Percentiles rank a stretch among this genome's conserved stretches.
Conservation (phyloP, 2,888 invertebrate species). For the Syritta pipiens region DNA sequence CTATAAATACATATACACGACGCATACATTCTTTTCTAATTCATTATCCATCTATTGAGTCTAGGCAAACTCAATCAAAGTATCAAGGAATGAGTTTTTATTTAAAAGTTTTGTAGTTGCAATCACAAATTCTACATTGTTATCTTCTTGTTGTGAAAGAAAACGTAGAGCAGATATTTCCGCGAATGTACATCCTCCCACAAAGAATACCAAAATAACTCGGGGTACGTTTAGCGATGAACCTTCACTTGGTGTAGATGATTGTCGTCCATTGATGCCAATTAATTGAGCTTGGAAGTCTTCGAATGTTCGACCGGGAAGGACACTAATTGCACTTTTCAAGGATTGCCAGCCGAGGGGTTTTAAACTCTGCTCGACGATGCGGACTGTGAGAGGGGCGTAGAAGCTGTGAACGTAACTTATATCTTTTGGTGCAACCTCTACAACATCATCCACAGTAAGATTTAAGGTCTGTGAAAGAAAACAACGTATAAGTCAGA, state of each 20-base stretch:
- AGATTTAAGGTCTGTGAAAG: constrained; percentile 84
- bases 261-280: constrained; percentile 82
- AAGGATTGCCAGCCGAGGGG: constrained; percentile 88
- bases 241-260: constrained; percentile 82
- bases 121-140: constrained; percentile 92
- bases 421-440: constrained; percentile 91
- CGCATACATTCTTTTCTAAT: too few relatives aligned
- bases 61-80: constrained; percentile 81
- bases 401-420: constrained; percentile 96
- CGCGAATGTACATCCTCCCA: constrained; percentile 98
- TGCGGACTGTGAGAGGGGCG: constrained; percentile 93
- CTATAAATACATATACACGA: too few relatives aligned
- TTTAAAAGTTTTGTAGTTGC: constrained; percentile 96
- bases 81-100: constrained; percentile 90
- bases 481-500: not conserved
- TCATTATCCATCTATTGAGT: too few relatives aligned
- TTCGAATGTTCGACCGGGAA: constrained; percentile 88
- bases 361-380: constrained; percentile 89
- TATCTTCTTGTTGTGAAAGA: constrained; percentile 87
- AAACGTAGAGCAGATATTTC: constrained; percentile 90
- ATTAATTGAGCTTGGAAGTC: constrained; percentile 82
- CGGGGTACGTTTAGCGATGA: constrained; percentile 79
- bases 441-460: constrained; percentile 93
- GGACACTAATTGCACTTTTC: constrained; percentile 88
- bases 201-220: constrained; percentile 94